phyloP scores from a whole-genome alignment of 2,797 vertebrate genomes.

The Thamnophis elegans region DNA sequence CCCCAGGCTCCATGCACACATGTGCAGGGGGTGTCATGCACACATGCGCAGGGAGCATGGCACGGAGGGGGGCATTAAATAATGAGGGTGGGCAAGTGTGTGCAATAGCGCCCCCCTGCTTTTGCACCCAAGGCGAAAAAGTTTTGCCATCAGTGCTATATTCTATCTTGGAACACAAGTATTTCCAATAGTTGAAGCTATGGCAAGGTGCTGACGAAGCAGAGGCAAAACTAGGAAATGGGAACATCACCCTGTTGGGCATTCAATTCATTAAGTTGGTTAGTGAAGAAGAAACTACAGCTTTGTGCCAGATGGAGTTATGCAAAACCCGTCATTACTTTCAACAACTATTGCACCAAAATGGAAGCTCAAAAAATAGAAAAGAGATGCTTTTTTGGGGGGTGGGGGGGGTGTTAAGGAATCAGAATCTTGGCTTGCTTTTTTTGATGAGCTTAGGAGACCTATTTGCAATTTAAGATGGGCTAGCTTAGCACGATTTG shows the following conservation, averaged over 20 bases:
- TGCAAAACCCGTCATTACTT: slow-evolving; percentile 15
- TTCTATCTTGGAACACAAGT: slow-evolving; percentile 20
- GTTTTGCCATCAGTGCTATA: too few relatives aligned
- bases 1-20: too few relatives aligned
- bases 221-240: slow-evolving; percentile 19
- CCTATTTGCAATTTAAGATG: neutral
- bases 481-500: neutral
- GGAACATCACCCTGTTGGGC: slow-evolving; percentile 40
- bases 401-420: too few relatives aligned
- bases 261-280: slow-evolving; percentile 38
- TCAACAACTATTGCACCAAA: slow-evolving; percentile 5
- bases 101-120: too few relatives aligned
- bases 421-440: too few relatives aligned
- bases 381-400: neutral
- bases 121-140: too few relatives aligned
- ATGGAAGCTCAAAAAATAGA: neutral
- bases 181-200: slow-evolving; percentile 28
- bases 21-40: too few relatives aligned
- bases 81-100: too few relatives aligned
- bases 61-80: too few relatives aligned
- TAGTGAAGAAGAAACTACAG: slow-evolving; percentile 25
- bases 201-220: slow-evolving; percentile 31
- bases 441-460: neutral
- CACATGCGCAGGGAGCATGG: too few relatives aligned
- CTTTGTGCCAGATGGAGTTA: slow-evolving; percentile 44